A percentile compares a stretch with the other conserved stretches of the same genome.
These are phyloP conservation scores for Helleia helle DNA, from an alignment of 2,888 invertebrate species.

Conservation along the genomic window DNA sequence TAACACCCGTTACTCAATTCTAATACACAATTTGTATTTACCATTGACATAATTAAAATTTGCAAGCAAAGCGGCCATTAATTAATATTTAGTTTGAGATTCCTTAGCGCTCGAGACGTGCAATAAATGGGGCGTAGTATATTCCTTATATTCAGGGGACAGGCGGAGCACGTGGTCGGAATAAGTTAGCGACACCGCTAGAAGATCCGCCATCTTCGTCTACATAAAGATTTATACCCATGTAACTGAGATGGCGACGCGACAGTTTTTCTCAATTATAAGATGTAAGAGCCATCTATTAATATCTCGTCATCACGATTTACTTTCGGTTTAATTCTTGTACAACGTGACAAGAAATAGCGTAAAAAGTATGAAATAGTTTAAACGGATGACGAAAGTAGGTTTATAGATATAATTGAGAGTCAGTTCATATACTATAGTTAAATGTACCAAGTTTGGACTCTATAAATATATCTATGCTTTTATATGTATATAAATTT, in stretches of 20 bases:
- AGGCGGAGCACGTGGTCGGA: conserved; percentile 59
- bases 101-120: conserved; percentile 44
- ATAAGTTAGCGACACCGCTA: conserved; percentile 51
- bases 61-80: conserved; percentile 43
- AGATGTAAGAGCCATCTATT: conserved; percentile 68
- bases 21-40: too few species aligned
- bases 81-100: conserved; percentile 64
- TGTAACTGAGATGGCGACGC: conserved; percentile 69
- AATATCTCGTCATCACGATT: conserved; percentile 69
- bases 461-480: too few species aligned
- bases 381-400: too few species aligned
- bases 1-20: too few species aligned
- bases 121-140: conserved; percentile 62
- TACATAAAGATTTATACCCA: conserved; percentile 72
- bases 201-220: conserved; percentile 50
- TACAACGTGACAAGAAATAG: too few species aligned
- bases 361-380: too few species aligned
- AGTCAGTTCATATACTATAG: too few species aligned
- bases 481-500: too few species aligned
- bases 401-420: too few species aligned
- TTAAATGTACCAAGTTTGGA: too few species aligned
- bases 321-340: too few species aligned
- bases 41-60: conserved; percentile 43
- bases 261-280: conserved; percentile 72
- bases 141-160: conserved; percentile 68